Evolutionary conservation across 2,113 vertebrate species (phyloP).

Genomic region (Eulemur rufifrons): DNA sequence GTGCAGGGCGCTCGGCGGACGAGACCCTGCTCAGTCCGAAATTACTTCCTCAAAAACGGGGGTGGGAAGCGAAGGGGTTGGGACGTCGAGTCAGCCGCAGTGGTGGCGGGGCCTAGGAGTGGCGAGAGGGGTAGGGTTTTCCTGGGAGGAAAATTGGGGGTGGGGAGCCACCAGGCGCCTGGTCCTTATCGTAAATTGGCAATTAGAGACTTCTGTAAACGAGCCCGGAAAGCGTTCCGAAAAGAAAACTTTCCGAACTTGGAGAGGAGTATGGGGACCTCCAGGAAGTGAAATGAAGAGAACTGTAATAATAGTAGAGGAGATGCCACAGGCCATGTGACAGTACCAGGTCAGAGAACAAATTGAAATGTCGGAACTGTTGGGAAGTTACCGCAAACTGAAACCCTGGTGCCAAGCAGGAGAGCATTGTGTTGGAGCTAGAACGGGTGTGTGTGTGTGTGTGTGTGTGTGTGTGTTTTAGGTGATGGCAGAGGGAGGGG

Average conservation of each 20-base stretch:
- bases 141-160: background rate
- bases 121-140: background rate
- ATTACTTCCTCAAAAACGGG: background rate
- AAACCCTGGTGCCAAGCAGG: background rate
- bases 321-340: background rate
- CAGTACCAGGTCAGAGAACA: background rate
- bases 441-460: background rate
- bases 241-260: background rate
- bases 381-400: background rate
- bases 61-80: too few species aligned
- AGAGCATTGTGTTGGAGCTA: background rate
- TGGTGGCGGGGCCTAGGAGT: background rate
- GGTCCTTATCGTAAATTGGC: background rate
- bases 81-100: background rate
- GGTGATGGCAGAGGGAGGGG: too few species aligned
- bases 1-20: accelerated
- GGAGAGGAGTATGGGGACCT: background rate
- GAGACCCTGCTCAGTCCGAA: background rate
- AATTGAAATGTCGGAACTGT: background rate
- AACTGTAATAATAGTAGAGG: background rate
- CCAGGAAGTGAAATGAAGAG: background rate
- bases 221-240: background rate
- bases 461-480: background rate
- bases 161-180: background rate
- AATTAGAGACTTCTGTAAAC: background rate